These are phyloP conservation scores for Romanogobio albipinnatus DNA, from an alignment of 2,113 vertebrate species.

Conservation along the genomic window DNA sequence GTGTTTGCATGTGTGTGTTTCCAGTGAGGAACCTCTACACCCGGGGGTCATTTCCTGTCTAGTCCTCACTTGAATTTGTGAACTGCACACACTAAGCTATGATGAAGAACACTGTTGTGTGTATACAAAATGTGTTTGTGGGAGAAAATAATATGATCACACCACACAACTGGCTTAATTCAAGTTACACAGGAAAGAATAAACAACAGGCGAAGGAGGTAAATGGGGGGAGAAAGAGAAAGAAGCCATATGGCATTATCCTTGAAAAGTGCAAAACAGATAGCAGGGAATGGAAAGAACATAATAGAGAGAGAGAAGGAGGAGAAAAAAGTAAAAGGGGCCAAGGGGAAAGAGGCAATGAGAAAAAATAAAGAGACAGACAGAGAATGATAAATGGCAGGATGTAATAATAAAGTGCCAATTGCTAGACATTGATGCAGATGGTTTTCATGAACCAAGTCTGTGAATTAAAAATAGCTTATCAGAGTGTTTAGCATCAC, in stretches of 20 bases:
- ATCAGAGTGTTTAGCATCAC: not conserved
- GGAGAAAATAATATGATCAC: conserved; percentile 59
- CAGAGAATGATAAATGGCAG: conserved; percentile 14
- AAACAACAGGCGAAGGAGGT: not conserved
- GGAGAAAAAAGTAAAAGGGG: not conserved
- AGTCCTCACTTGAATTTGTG: not conserved
- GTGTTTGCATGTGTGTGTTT: conserved; percentile 23
- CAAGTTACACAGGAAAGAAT: not conserved
- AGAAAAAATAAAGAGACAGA: not conserved
- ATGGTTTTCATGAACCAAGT: conserved; percentile 16
- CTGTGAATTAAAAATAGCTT: not conserved
- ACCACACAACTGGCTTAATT: not conserved
- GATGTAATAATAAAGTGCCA: not conserved
- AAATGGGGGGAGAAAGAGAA: not conserved
- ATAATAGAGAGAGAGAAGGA: not conserved
- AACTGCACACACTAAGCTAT: not conserved
- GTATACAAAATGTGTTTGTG: conserved; percentile 18
- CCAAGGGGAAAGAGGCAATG: not conserved
- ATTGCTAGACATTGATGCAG: not conserved
- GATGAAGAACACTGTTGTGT: not conserved
- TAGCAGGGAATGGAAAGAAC: not conserved
- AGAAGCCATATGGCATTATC: not conserved
- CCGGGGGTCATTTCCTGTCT: conserved; percentile 30
- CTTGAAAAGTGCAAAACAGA: conserved; percentile 18
- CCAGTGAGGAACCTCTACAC: not conserved